Conservation (phyloP, 2,113 vertebrate species). For the Prunella himalayana region DNA sequence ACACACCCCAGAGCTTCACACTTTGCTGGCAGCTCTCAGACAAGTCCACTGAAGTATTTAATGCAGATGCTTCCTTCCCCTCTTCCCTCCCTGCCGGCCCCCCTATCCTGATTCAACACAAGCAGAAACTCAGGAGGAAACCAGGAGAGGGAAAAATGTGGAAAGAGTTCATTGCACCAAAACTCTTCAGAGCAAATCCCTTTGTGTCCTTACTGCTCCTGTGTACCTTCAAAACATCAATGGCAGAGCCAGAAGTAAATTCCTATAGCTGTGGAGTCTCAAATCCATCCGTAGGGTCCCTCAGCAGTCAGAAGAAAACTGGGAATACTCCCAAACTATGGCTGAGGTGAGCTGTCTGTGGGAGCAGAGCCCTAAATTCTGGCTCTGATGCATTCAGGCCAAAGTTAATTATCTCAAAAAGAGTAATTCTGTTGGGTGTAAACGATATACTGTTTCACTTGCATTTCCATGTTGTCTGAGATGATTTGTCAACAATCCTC, state of each 20-base stretch:
- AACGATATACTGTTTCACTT: not conserved
- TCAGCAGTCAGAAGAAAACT: not conserved
- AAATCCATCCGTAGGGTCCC: not conserved
- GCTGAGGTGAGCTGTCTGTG: not conserved
- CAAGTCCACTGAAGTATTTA: not conserved
- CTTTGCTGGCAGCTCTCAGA: not conserved
- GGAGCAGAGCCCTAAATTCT: not conserved
- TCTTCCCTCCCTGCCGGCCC: not conserved
- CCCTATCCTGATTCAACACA: not conserved
- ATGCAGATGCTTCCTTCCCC: not conserved
- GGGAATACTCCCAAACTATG: not conserved
- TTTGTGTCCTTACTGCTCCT: not conserved
- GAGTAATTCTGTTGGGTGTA: not conserved
- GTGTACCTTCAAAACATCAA: not conserved
- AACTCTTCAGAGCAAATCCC: not conserved
- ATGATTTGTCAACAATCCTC: constrained; percentile 26
- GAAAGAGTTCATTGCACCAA: not conserved
- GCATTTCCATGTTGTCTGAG: not conserved
- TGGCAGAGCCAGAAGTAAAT: not conserved
- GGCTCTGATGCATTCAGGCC: not conserved
- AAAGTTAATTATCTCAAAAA: not conserved
- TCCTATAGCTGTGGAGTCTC: not conserved
- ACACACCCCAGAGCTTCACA: not conserved
- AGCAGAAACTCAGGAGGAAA: not conserved
- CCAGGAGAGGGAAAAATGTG: not conserved